Evolutionary conservation across 2,888 invertebrate genomes (phyloP).

Genomic region (Philhelius pedissequus): DNA sequence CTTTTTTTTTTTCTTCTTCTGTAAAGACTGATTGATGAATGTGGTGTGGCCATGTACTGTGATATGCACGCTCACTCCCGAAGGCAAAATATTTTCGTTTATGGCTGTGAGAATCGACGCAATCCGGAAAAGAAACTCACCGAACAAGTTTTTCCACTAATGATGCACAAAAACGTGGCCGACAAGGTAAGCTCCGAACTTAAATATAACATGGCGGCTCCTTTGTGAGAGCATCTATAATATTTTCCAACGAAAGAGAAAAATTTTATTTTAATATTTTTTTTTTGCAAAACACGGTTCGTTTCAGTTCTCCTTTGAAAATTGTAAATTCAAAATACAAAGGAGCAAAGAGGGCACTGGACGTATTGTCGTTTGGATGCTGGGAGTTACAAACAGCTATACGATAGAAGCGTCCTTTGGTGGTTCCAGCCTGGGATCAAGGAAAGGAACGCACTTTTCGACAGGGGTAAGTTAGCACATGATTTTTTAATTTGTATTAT

Average conservation of each 20-base stretch:
- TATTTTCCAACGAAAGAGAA: neutral
- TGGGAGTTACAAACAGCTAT: slow-evolving; percentile 96
- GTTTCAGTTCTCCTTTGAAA: slow-evolving; percentile 91
- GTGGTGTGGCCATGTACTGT: slow-evolving; percentile 93
- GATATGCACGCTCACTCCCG: slow-evolving; percentile 97
- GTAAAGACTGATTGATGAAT: slow-evolving; percentile 90
- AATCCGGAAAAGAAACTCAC: slow-evolving; percentile 88
- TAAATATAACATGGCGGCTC: neutral
- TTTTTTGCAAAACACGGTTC: slow-evolving; percentile 17
- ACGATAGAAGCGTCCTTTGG: slow-evolving; percentile 97
- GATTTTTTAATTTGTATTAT: neutral
- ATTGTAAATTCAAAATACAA: slow-evolving; percentile 95
- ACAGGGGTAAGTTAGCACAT: slow-evolving; percentile 78
- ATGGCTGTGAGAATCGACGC: slow-evolving; percentile 94
- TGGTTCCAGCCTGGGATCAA: slow-evolving; percentile 90
- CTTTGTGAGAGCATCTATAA: neutral
- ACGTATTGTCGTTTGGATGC: slow-evolving; percentile 95
- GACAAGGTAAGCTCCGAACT: slow-evolving; percentile 84
- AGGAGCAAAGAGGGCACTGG: slow-evolving; percentile 97
- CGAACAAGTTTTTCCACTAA: slow-evolving; percentile 96
- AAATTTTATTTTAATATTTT: slow-evolving; percentile 41
- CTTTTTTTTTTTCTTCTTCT: neutral
- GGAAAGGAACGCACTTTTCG: slow-evolving; percentile 91
- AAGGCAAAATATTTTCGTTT: slow-evolving; percentile 96
- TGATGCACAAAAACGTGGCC: slow-evolving; percentile 94